Percentiles rank a stretch among this genome's conserved stretches.
Conservation (phyloP, 2,797 vertebrate species). For the Pipistrellus kuhlii region DNA sequence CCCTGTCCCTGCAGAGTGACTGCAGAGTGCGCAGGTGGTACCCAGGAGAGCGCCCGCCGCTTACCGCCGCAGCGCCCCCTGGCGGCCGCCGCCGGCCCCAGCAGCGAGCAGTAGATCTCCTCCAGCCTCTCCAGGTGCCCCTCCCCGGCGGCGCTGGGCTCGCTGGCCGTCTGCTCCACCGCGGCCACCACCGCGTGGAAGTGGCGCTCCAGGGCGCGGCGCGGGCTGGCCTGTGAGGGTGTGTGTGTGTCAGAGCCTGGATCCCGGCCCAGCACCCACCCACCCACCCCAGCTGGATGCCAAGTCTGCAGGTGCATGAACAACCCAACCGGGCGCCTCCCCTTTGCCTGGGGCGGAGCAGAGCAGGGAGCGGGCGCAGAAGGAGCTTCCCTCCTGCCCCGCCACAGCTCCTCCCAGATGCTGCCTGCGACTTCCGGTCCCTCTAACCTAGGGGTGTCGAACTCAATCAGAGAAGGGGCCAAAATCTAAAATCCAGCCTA, state of each 20-base stretch:
- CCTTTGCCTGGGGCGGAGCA: too few relatives aligned
- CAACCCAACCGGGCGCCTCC: not conserved
- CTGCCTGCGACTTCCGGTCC: not conserved
- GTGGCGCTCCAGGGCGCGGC: conserved; percentile 87
- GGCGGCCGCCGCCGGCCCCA: conserved; percentile 78
- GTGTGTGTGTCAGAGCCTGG: not conserved
- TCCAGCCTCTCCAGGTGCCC: conserved; percentile 86
- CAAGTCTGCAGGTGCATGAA: not conserved
- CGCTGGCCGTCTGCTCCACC: conserved; percentile 87
- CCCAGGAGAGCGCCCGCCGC: not conserved
- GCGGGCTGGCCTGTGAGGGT: conserved; percentile 88
- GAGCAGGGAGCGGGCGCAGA: too few relatives aligned
- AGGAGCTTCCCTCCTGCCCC: not conserved
- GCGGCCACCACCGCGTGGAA: conserved; percentile 92
- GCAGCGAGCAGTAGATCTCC: conserved; percentile 89
- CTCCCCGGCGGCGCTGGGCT: conserved; percentile 77
- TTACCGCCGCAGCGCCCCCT: conserved; percentile 65
- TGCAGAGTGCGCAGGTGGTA: not conserved
- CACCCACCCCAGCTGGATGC: not conserved
- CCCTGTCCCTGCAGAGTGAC: not conserved
- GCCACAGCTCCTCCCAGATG: not conserved
- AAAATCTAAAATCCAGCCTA: too few relatives aligned
- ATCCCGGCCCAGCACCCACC: not conserved
- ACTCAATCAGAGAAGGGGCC: too few relatives aligned
- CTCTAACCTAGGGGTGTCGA: too few relatives aligned